Base-by-base conservation (phyloP, 2,888 invertebrate genomes). In the Argyresthia albistria region DNA sequence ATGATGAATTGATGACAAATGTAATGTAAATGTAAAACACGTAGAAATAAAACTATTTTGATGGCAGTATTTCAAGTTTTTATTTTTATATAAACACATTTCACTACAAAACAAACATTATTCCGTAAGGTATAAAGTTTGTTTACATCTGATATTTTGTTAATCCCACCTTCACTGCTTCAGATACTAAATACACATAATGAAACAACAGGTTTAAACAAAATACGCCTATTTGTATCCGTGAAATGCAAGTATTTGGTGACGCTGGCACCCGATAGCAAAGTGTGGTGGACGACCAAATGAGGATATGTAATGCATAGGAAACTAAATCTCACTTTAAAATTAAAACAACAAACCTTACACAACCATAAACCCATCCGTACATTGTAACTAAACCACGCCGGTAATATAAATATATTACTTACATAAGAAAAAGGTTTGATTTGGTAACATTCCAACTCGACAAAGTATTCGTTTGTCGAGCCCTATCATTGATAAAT, bases 71-170 rank as follows among this genome's bases (percentile, higher is more conserved):
- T 58, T 64, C 62, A 58, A 70, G 73, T 62, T 66, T 76, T 68
- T 72, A 72, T 73, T 76, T 64, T 70, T 12, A 68, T 69, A 71
- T 75, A 76, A 79, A 76, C 69, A 69, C 70, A 67, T 64, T 71
- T 69, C 69, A 71, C 69, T 51, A 70, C 67, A 71, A 74, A 74
- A 72, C 70, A 68, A 72, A 70, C 15, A 11, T 10, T 14, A 36
- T 7, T 25, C 36, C 8, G n/a, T 48, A 12, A 37, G 12, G 8
- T 48, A 48, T 48, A 15, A 48, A 36, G 14, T 37, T 37, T 14
- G 36, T 37, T 10, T 15, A 39, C n/a, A n/a, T 39, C 9, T 11
- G 10, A 11, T 39, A 39, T 39, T 39, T 6, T 3, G 39, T 39
- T n/a, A 36, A 11, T 39, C 39, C n/a, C 39, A 39, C 39, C n/a